phyloP scores from a whole-genome alignment of 2,113 vertebrate genomes.

The Otus sunia region DNA sequence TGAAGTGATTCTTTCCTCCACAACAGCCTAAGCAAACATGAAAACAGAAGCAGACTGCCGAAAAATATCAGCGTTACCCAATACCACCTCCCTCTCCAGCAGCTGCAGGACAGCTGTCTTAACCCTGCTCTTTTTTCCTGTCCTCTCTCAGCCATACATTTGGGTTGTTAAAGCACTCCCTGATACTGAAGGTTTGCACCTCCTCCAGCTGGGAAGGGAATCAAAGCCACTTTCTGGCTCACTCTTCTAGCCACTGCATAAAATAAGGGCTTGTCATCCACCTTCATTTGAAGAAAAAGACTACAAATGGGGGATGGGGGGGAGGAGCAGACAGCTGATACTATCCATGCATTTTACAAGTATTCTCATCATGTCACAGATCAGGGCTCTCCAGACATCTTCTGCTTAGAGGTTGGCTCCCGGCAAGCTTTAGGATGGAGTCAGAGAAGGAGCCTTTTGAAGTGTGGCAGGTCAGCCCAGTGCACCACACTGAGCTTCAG shows the following conservation, averaged over 20 bases:
- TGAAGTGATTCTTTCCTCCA: neutral
- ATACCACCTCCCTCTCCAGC: neutral
- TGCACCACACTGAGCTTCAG: neutral
- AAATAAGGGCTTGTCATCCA: neutral
- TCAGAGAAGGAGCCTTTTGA: neutral
- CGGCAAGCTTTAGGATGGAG: neutral
- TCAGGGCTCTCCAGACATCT: neutral
- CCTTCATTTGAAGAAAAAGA: neutral
- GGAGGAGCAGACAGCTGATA: neutral
- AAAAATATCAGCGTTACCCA: neutral
- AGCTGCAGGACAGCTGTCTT: neutral
- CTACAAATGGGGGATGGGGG: neutral
- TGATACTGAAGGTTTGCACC: neutral
- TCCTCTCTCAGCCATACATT: neutral
- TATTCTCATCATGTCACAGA: neutral
- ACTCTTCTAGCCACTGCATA: neutral
- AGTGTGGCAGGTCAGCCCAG: neutral
- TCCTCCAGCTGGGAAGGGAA: neutral
- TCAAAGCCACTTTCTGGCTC: neutral
- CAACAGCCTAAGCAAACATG: neutral
- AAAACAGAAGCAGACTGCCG: neutral
- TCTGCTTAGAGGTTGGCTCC: neutral
- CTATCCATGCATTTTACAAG: neutral
- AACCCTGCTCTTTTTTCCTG: neutral
- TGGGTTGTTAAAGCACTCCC: neutral